Conservation (phyloP, 1,140 invertebrate species). For the Rhynchophorus ferrugineus region DNA sequence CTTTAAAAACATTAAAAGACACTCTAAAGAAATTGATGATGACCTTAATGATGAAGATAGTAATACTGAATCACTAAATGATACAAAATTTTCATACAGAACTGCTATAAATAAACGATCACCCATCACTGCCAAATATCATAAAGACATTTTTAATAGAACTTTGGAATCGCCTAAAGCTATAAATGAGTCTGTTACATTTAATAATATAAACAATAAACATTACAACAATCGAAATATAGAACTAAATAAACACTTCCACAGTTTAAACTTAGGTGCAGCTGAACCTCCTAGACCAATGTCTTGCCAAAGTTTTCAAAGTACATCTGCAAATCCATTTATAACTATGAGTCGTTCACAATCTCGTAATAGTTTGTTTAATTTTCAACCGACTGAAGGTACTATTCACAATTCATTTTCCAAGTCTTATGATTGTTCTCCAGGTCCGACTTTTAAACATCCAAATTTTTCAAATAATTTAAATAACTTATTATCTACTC, state of each 20-base stretch:
- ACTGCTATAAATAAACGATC: constrained; percentile 5
- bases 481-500: too few relatives aligned
- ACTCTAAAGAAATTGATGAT: background rate
- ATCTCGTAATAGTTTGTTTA: constrained; percentile 4
- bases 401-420: background rate
- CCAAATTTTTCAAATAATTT: too few relatives aligned
- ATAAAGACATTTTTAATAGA: constrained; percentile 1
- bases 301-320: background rate
- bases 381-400: background rate
- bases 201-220: constrained; percentile 1
- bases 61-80: constrained; percentile 6
- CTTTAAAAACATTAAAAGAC: constrained; percentile 1
- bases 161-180: constrained; percentile 1
- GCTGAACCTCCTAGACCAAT: background rate
- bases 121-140: constrained; percentile 8
- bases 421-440: background rate
- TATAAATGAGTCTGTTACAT: background rate
- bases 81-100: constrained; percentile 2
- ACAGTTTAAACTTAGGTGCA: constrained; percentile 11
- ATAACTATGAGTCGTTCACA: background rate
- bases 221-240: background rate
- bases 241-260: constrained; percentile 13
- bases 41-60: constrained; percentile 4
- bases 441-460: background rate
- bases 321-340: constrained; percentile 9